These are phyloP conservation scores for Urocolius indicus DNA, from an alignment of 2,113 vertebrate species.

Conservation along the genomic window DNA sequence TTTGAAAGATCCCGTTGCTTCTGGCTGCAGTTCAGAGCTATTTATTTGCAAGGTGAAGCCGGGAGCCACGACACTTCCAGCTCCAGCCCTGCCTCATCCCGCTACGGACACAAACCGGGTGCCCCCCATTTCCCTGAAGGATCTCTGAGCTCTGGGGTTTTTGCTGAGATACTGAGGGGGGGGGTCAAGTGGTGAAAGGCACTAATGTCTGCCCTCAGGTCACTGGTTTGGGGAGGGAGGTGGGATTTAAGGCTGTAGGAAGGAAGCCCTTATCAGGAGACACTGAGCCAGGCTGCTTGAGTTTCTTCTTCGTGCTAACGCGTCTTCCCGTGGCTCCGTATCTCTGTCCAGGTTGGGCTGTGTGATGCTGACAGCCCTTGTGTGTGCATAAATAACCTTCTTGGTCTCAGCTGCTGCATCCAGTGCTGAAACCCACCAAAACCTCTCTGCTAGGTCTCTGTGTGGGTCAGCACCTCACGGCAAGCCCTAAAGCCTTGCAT, in stretches of 20 bases:
- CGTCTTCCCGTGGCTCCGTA: neutral
- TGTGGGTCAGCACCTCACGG: neutral
- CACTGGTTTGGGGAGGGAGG: neutral
- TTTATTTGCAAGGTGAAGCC: slow-evolving; percentile 83
- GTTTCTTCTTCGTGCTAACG: neutral
- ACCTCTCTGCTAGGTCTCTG: neutral
- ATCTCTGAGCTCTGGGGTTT: neutral
- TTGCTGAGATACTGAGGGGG: slow-evolving; percentile 1
- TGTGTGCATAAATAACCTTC: neutral
- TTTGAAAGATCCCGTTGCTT: slow-evolving; percentile 78
- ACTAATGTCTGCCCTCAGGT: neutral
- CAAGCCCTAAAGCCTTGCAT: accelerated
- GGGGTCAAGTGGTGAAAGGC: slow-evolving; percentile 27
- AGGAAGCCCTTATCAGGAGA: neutral
- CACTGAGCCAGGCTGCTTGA: neutral
- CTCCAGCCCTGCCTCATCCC: slow-evolving; percentile 17
- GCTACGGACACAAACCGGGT: slow-evolving; percentile 50
- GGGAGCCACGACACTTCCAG: slow-evolving; percentile 54
- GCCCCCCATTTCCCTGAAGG: slow-evolving; percentile 27
- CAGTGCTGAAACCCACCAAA: neutral
- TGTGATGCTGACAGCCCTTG: neutral
- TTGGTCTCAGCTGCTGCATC: neutral
- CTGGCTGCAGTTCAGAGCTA: slow-evolving; percentile 77
- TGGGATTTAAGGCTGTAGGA: neutral
- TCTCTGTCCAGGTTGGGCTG: neutral